phyloP scores from a whole-genome alignment of 2,888 invertebrate species.

The Archaeoteleia sp. region DNA sequence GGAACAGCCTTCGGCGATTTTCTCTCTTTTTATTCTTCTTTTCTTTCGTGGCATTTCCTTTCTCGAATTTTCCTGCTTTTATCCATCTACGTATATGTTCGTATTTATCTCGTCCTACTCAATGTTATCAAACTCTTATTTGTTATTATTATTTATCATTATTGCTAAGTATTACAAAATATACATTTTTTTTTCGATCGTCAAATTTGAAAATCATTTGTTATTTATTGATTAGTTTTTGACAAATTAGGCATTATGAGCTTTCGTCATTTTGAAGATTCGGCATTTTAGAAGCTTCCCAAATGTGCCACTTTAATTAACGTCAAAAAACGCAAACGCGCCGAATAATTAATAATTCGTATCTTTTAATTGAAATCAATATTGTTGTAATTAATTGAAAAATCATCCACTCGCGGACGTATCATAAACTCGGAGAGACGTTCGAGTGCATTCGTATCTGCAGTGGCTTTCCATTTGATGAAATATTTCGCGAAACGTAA shows the following conservation, averaged over 20 bases:
- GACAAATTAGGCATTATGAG: neutral
- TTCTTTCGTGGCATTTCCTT: conserved; percentile 31
- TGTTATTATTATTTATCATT: conserved; percentile 10
- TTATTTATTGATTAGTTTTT: too few species aligned
- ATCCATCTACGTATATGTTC: conserved; percentile 16
- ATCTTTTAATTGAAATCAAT: neutral
- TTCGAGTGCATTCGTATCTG: conserved; percentile 27
- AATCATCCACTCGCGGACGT: conserved; percentile 40
- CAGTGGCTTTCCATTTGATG: conserved; percentile 63
- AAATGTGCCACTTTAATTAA: too few species aligned
- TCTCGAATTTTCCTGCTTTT: conserved; percentile 40
- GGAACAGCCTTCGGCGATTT: conserved; percentile 57
- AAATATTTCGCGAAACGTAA: conserved; percentile 63
- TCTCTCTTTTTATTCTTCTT: conserved; percentile 31
- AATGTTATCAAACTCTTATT: too few species aligned
- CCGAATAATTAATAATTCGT: conserved; percentile 1
- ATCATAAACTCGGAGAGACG: conserved; percentile 54
- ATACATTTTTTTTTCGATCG: too few species aligned
- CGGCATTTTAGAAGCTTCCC: too few species aligned
- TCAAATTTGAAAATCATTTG: too few species aligned
- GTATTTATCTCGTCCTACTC: conserved; percentile 35
- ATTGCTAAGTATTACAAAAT: too few species aligned
- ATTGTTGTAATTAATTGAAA: conserved; percentile 1
- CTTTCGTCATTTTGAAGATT: too few species aligned
- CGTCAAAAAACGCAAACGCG: too few species aligned